Base-by-base conservation (phyloP, 1,140 invertebrate species). In the Theocolax elegans region DNA sequence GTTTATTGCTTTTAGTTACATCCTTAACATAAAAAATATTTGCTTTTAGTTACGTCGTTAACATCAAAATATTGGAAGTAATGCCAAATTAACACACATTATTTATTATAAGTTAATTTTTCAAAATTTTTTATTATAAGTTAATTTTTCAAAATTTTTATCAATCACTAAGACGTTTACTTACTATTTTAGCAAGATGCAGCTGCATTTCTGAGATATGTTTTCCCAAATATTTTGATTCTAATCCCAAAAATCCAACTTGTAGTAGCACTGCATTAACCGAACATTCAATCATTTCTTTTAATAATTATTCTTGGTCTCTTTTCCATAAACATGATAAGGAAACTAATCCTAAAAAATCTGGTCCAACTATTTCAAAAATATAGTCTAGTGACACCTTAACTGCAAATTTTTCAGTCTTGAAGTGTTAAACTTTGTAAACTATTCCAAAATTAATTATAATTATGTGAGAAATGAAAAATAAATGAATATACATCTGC, bases 191-290 rank as follows among this genome's bases (percentile, higher is more conserved):
- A 63, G 92, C 79, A 75, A 98, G 88, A 84, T 97, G 92, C 17
- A 93, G 89, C 81, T 95, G 91, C 81, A 98, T 91, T 76, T 97
- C 91, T 72, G 88, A 87, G 72, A 99, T 87, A 29, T 92, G 91
- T 87, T 94, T 91, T 35, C 97, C 97, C 64, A 99, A 88, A 88
- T 99, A 95, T 76, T 92, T 89, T 46, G 94, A 94, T 74, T 95
- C 91, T 74, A 99, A 88, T 71, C 96, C 96, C 73, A 98, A 86
- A 25, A 95, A 92, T 62, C 97, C 97, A 25, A 98, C 95, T 91
- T 99, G 99, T 60, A 99, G 97, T 29, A 99, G 88, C 75, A 99
- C 94, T 48, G 98, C 97, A 81, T 97, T 90, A 70, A 99, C 89
- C 75, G 92, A 91, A 85, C 92, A 94, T 75, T 92, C 90, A 99